Evolutionary conservation across 1,140 invertebrate genomes (phyloP).

Genomic region (Drosophila ananassae): DNA sequence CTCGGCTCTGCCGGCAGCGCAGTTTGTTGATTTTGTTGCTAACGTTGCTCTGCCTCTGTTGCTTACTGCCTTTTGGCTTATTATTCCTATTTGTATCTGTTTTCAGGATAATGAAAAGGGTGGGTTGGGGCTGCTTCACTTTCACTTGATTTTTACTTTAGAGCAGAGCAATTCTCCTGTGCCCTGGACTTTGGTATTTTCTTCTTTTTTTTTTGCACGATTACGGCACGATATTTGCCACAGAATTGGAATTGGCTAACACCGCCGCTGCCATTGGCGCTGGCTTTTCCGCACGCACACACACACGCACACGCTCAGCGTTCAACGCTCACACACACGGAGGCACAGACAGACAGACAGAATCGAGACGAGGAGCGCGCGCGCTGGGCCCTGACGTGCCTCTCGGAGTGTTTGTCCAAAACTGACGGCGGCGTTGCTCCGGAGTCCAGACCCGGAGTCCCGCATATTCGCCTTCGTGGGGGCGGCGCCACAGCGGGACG

Average conservation of each 20-base stretch:
- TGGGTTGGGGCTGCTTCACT: conserved; percentile 29
- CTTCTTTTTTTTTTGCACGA: conserved; percentile 27
- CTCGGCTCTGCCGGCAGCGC: conserved; percentile 12
- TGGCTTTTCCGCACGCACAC: conserved; percentile 40
- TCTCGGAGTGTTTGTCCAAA: conserved; percentile 83
- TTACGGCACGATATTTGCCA: conserved; percentile 72
- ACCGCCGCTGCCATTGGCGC: conserved; percentile 30
- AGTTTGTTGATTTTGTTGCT: conserved; percentile 45
- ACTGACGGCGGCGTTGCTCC: conserved; percentile 51
- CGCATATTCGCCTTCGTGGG: conserved; percentile 16
- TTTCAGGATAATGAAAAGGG: conserved; percentile 13
- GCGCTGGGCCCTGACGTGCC: conserved; percentile 77
- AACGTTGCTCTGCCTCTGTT: conserved; percentile 18
- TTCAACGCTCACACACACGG: conserved; percentile 33
- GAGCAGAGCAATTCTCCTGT: conserved; percentile 10
- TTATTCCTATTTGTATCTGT: not conserved
- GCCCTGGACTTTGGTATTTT: conserved; percentile 31
- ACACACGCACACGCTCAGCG: conserved; percentile 31
- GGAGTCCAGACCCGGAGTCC: conserved; percentile 46
- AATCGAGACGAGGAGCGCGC: conserved; percentile 76
- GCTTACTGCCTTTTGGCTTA: conserved; percentile 12
- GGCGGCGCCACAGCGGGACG: conserved; percentile 37
- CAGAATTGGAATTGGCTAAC: conserved; percentile 56
- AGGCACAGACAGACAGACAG: conserved; percentile 48
- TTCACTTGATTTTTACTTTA: conserved; percentile 45